phyloP scores from a whole-genome alignment of 2,888 invertebrate genomes.

The Lycaena phlaeas region DNA sequence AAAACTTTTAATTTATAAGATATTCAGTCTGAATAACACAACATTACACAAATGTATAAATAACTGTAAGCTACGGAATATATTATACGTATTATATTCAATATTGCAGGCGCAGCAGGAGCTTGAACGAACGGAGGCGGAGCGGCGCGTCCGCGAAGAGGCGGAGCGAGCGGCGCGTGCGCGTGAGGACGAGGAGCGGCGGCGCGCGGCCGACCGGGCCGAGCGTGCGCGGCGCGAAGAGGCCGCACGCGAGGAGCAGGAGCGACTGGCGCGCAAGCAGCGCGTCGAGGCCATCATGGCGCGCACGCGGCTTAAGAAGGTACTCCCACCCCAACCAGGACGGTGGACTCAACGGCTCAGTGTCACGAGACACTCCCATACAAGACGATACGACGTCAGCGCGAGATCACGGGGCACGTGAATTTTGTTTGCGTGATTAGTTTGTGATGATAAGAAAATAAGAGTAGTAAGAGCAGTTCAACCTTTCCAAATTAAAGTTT shows the following conservation, averaged over 20 bases:
- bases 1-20: too few relatives aligned
- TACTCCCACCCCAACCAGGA: conserved; percentile 14
- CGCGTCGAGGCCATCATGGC: conserved; percentile 95
- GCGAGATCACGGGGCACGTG: too few relatives aligned
- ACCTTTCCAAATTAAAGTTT: too few relatives aligned
- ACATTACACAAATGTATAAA: too few relatives aligned
- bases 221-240: conserved; percentile 87
- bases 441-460: too few relatives aligned
- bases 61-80: too few relatives aligned
- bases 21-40: too few relatives aligned
- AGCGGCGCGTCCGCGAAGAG: conserved; percentile 83
- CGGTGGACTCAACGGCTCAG: too few relatives aligned
- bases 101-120: conserved; percentile 57
- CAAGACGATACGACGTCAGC: not conserved
- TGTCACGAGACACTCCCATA: not conserved
- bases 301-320: conserved; percentile 79
- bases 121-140: conserved; percentile 78
- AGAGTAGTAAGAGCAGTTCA: too few relatives aligned
- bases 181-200: conserved; percentile 80
- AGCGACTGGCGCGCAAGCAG: conserved; percentile 89
- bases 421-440: too few relatives aligned
- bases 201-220: conserved; percentile 87
- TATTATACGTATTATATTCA: too few relatives aligned
- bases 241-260: conserved; percentile 91
- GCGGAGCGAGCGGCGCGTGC: conserved; percentile 76